These are phyloP conservation scores for Dromius quadrimaculatus DNA, from an alignment of 2,888 invertebrate species.

Conservation along the genomic window DNA sequence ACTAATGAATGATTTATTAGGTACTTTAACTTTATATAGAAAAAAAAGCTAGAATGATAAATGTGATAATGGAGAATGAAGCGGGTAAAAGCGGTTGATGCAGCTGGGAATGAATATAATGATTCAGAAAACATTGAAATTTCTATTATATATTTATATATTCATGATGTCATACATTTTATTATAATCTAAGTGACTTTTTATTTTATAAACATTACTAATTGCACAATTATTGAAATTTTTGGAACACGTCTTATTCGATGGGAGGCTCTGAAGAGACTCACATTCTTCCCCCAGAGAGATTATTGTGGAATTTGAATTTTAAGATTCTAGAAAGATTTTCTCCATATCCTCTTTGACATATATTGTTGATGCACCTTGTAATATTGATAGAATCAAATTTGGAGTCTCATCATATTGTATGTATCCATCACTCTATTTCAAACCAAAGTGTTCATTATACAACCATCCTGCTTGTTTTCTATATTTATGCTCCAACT, in stretches of 20 bases:
- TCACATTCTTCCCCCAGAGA: too few species aligned
- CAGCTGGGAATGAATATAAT: too few species aligned
- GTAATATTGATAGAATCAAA: not conserved
- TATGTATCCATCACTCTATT: not conserved
- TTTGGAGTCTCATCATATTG: not conserved
- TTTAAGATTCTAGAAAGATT: not conserved
- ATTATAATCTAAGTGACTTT: not conserved
- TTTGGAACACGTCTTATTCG: not conserved
- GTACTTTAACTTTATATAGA: too few species aligned
- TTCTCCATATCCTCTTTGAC: not conserved
- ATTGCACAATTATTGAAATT: not conserved
- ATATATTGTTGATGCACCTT: not conserved
- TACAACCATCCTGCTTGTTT: not conserved
- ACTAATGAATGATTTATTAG: too few species aligned
- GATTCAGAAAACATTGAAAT: too few species aligned
- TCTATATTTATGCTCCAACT: not conserved
- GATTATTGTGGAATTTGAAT: too few species aligned
- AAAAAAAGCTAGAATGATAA: too few species aligned
- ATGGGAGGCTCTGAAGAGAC: too few species aligned
- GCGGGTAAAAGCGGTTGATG: too few species aligned
- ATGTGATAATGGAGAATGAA: too few species aligned
- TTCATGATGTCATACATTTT: too few species aligned
- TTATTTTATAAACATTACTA: slow-evolving; percentile 8
- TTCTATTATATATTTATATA: too few species aligned
- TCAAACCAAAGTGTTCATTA: not conserved